These are phyloP conservation scores for Plebejus anna DNA, from an alignment of 2,888 invertebrate genomes.

Conservation along the genomic window DNA sequence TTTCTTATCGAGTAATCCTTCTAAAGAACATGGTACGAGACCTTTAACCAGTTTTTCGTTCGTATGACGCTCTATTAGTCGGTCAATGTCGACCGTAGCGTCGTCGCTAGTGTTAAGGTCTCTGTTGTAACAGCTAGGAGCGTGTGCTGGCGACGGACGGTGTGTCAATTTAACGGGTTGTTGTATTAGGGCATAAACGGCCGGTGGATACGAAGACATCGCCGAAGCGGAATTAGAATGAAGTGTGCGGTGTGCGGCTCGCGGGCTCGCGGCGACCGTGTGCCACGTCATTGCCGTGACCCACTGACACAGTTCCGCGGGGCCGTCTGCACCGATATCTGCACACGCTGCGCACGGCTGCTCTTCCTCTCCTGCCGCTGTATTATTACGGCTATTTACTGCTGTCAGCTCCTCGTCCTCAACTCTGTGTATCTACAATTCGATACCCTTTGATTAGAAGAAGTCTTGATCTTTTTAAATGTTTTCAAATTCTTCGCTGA, in stretches of 20 bases:
- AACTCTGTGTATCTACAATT: not conserved
- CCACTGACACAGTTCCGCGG: slow-evolving; percentile 84
- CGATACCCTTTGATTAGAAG: not conserved
- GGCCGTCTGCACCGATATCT: slow-evolving; percentile 76
- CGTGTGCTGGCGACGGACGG: slow-evolving; percentile 32
- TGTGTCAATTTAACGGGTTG: slow-evolving; percentile 41
- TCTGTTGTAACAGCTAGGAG: slow-evolving; percentile 35
- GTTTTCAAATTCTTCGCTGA: not conserved
- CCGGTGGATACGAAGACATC: slow-evolving; percentile 57
- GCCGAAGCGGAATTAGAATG: slow-evolving; percentile 79
- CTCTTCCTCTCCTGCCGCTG: slow-evolving; percentile 51
- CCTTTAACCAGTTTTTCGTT: slow-evolving; percentile 28
- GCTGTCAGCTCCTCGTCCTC: not conserved
- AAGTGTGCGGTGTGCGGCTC: slow-evolving; percentile 71
- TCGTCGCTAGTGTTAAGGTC: slow-evolving; percentile 42
- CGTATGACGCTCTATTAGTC: slow-evolving; percentile 43
- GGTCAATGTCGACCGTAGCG: slow-evolving; percentile 64
- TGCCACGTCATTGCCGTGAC: slow-evolving; percentile 82
- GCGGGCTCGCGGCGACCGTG: slow-evolving; percentile 73
- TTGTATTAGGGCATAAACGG: slow-evolving; percentile 49
- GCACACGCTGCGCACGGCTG: slow-evolving; percentile 49
- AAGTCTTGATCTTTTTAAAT: not conserved
- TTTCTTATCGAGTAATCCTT: slow-evolving; percentile 25
- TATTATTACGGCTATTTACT: slow-evolving; percentile 39
- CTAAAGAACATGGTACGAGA: slow-evolving; percentile 21